Percentiles rank a stretch among this genome's conserved stretches.
Evolutionary conservation across 2,797 vertebrate species (phyloP).

Genomic region (Neomorphus geoffroyi): DNA sequence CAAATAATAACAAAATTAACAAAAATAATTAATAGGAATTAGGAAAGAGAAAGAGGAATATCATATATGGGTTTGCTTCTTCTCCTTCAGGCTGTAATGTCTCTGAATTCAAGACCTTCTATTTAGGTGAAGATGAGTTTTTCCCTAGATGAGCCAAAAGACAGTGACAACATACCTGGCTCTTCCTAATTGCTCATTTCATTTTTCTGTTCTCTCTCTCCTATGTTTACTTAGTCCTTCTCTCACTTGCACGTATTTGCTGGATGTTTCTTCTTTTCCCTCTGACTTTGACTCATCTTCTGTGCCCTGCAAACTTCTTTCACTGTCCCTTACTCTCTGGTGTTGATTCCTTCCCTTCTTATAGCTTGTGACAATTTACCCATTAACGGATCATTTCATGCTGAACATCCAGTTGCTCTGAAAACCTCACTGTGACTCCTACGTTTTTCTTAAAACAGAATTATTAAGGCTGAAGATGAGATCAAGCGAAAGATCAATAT

Average conservation of each 20-base stretch:
- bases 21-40: not conserved
- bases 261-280: not conserved
- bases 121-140: not conserved
- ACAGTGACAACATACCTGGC: not conserved
- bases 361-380: accelerated
- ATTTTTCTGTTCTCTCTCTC: not conserved
- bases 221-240: not conserved
- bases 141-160: not conserved
- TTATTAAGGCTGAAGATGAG: not conserved
- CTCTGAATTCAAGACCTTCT: not conserved
- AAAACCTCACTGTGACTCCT: not conserved
- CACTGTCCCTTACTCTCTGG: not conserved
- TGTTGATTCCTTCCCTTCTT: not conserved
- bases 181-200: not conserved
- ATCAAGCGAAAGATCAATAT: not conserved
- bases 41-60: not conserved
- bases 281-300: not conserved
- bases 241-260: not conserved
- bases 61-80: not conserved
- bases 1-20: not conserved
- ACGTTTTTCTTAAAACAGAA: not conserved
- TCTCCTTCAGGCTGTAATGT: not conserved
- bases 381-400: not conserved
- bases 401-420: not conserved
- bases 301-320: not conserved